Conservation (phyloP, 2,888 invertebrate genomes). For the Apodemia zela region DNA sequence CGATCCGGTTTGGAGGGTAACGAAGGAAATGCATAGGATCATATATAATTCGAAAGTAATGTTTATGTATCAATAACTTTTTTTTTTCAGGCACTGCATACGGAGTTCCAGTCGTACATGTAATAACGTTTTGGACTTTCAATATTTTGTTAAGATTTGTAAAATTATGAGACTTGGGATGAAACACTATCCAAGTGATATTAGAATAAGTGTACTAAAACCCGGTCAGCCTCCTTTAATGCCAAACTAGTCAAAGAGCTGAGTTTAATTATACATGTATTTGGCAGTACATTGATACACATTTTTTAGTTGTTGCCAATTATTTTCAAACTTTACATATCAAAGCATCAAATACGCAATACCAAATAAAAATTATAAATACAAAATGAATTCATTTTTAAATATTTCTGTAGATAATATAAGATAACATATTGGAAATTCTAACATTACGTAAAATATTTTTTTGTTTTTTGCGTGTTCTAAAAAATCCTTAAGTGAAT, state of each 20-base stretch:
- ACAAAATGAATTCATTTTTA: no score
- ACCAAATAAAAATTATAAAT: no score
- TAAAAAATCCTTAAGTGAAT: no score
- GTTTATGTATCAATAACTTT: neutral
- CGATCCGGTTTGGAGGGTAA: no score
- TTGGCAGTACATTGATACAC: neutral
- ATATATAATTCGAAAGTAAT: no score
- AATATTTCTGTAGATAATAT: no score
- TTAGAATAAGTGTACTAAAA: constrained; percentile 66
- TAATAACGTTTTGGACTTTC: constrained; percentile 47
- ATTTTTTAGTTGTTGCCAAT: neutral
- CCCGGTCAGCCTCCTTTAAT: constrained; percentile 38
- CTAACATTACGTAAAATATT: no score
- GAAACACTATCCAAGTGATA: constrained; percentile 60
- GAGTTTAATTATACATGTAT: constrained; percentile 8
- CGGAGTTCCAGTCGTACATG: constrained; percentile 39
- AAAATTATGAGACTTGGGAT: constrained; percentile 71
- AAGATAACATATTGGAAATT: no score
- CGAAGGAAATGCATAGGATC: no score
- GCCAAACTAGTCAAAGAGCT: constrained; percentile 27
- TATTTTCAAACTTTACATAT: no score
- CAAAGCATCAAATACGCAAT: no score
- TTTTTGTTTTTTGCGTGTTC: no score
- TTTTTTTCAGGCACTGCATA: constrained; percentile 56
- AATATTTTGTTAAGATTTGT: constrained; percentile 52